Base-by-base conservation (phyloP, 2,888 invertebrate species). In the Ctena decussata region DNA sequence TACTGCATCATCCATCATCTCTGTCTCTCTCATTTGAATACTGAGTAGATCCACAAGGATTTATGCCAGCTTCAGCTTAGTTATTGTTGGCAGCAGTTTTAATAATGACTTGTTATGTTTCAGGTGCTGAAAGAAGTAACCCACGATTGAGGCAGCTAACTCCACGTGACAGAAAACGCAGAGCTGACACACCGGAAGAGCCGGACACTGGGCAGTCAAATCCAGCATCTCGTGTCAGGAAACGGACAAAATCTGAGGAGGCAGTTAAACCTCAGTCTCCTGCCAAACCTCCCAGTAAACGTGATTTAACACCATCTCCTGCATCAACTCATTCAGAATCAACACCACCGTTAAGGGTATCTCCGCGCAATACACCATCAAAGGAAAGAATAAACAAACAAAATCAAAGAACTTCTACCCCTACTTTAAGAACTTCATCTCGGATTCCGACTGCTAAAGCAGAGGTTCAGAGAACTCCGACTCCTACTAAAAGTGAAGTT, bases 301-400 rank as follows among this genome's bases (percentile, higher is more conserved):
- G 74, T 53, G 83, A 80, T 27, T 71, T 73, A 35, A 41, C 57
- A 11, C 69, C 75, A 44, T 80, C 86, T 27, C 77, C 78, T 35
- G 41, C 70, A 70, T 41, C 70, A n/a, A 8, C 41, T n/a, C 35
- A 35, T 70, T 39, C 37, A 27, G 87, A 84, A 49, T 37, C 73
- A 18, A 77, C 78, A 76, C 82, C 75, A 30, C 78, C 78, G 21
- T 39, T 82, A 65, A 46, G 85, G 65, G 82, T 84, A 35, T 88
- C 88, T 8, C 85, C 83, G 0, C 41, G 88, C 32, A 85, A 79
- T 72, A 88, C 85, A 53, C 88, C 88, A 24, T 81, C 83, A 27
- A 88, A 88, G 69, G 88, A 88, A 49, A 79, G 84, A 37, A 53
- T 57, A 8, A 11, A 27, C 27, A 57, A 57, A 57, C 27, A 5